Evolutionary conservation across 2,113 vertebrate genomes (phyloP).

Genomic region (Paracanthobrama guichenoti): DNA sequence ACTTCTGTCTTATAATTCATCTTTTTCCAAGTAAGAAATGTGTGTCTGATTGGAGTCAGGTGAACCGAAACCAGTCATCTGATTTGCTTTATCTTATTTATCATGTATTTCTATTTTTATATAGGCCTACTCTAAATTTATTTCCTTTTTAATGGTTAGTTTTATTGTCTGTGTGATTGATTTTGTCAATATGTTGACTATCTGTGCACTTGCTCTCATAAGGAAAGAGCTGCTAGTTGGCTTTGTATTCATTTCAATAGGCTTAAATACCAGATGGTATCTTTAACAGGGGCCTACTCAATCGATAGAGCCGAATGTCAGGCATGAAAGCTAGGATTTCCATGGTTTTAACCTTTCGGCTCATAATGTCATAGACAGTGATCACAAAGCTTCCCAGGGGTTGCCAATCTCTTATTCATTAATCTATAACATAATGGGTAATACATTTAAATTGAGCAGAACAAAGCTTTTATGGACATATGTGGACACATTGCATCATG

Average conservation of each 20-base stretch:
- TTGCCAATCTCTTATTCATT: conserved; percentile 35
- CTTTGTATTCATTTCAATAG: conserved; percentile 50
- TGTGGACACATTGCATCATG: not conserved
- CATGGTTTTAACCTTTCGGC: conserved; percentile 58
- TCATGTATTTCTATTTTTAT: not conserved
- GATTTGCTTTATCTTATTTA: not conserved
- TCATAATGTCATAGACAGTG: conserved; percentile 33
- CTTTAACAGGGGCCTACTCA: conserved; percentile 47
- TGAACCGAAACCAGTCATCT: not conserved
- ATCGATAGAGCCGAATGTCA: conserved; percentile 60
- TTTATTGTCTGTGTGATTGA: conserved; percentile 6
- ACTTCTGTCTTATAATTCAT: not conserved
- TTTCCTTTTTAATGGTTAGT: not conserved
- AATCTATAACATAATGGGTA: conserved; percentile 40
- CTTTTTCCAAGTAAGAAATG: not conserved
- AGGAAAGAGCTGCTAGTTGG: conserved; percentile 25
- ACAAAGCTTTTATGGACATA: conserved; percentile 32
- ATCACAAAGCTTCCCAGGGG: conserved; percentile 45
- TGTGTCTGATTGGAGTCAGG: not conserved
- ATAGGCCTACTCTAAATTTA: not conserved
- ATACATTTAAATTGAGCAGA: conserved; percentile 31
- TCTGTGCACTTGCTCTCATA: not conserved
- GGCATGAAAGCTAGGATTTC: conserved; percentile 52
- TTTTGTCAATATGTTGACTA: conserved; percentile 19
- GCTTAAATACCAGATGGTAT: conserved; percentile 59